Percentiles rank a stretch among this genome's conserved stretches.
Conservation (phyloP, 2,888 invertebrate genomes). For the Alcis repandata region DNA sequence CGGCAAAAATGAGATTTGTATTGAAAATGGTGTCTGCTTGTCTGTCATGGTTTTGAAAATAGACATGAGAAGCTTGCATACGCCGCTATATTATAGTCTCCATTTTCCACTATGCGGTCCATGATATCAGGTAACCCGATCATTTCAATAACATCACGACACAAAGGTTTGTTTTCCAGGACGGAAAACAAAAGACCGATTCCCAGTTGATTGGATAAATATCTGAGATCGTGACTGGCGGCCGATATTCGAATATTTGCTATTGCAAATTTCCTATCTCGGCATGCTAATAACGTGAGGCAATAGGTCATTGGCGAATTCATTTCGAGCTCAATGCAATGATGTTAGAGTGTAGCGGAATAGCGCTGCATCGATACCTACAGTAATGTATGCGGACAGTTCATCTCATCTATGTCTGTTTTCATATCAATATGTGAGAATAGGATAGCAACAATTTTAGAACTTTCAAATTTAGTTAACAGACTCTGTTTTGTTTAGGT, state of each 20-base stretch:
- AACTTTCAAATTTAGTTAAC: too few relatives aligned
- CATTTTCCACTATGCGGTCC: not conserved
- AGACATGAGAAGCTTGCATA: not conserved
- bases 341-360: constrained; percentile 32
- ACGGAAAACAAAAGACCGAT: constrained; percentile 52
- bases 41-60: not conserved
- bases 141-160: constrained; percentile 43
- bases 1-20: not conserved
- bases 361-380: constrained; percentile 28
- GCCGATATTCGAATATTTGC: constrained; percentile 58
- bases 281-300: constrained; percentile 61
- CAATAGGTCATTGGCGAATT: constrained; percentile 60
- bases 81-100: not conserved
- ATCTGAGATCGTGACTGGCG: constrained; percentile 58
- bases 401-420: too few relatives aligned
- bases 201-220: constrained; percentile 60
- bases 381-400: not conserved
- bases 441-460: too few relatives aligned
- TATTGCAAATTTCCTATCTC: constrained; percentile 63
- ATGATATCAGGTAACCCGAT: constrained; percentile 21
- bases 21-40: too few relatives aligned
- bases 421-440: too few relatives aligned
- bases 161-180: constrained; percentile 44
- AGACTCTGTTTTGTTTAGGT: too few relatives aligned
- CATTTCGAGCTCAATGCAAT: constrained; percentile 38